Percentiles rank a stretch among this genome's conserved stretches.
phyloP scores from a whole-genome alignment of 2,888 invertebrate genomes.

The Teleogryllus oceanicus region DNA sequence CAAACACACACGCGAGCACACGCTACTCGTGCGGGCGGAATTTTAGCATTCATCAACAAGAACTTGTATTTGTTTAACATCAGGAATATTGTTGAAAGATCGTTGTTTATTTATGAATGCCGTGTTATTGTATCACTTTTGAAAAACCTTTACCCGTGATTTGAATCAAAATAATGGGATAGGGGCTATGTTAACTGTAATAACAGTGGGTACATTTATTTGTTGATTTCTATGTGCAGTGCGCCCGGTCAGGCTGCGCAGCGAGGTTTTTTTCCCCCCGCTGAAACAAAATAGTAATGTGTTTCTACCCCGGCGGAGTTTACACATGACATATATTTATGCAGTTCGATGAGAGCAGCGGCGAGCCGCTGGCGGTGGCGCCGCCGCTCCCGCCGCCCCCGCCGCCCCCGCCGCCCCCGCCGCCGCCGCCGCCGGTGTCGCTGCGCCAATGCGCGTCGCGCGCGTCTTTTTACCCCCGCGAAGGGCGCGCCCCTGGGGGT shows the following conservation, averaged over 20 bases:
- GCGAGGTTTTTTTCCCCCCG: background rate
- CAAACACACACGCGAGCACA: background rate
- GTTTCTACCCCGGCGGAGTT: slow-evolving; percentile 18
- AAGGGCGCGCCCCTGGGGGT: too few relatives aligned
- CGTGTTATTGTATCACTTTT: slow-evolving; percentile 18
- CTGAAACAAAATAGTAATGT: slow-evolving; percentile 6
- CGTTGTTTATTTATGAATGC: slow-evolving; percentile 18
- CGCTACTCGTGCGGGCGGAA: background rate
- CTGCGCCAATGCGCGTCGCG: too few relatives aligned
- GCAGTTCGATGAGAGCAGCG: slow-evolving; percentile 11
- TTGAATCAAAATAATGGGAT: slow-evolving; percentile 11
- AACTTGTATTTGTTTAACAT: slow-evolving; percentile 7
- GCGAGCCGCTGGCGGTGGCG: too few relatives aligned
- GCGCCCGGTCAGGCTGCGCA: background rate
- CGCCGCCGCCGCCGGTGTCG: too few relatives aligned
- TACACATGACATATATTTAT: slow-evolving; percentile 18
- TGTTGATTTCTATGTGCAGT: slow-evolving; percentile 9
- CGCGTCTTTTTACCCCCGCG: too few relatives aligned
- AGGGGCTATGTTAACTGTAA: slow-evolving; percentile 18
- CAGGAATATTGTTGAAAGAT: slow-evolving; percentile 9
- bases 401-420: too few relatives aligned
- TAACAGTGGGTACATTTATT: slow-evolving; percentile 18
- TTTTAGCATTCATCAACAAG: slow-evolving; percentile 9
- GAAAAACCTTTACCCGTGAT: slow-evolving; percentile 18
- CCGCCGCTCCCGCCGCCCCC: too few relatives aligned